These are phyloP conservation scores for Morinoia aosen DNA, from an alignment of 2,888 invertebrate genomes.

Conservation along the genomic window DNA sequence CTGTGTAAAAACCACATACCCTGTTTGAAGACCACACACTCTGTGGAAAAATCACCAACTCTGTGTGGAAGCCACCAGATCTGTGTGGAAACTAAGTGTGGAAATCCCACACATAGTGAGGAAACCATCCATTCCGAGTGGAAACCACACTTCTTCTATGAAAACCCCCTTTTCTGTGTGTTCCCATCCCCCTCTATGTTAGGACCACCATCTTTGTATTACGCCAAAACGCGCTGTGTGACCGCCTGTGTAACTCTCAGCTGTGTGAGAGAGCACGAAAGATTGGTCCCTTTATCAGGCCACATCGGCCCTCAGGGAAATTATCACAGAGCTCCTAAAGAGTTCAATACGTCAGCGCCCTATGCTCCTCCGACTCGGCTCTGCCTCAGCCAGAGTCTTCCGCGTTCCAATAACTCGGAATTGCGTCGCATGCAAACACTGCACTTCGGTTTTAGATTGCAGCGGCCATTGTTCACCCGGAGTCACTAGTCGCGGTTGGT, in stretches of 20 bases:
- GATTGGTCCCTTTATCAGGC: constrained; percentile 2
- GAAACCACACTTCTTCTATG: too few relatives aligned
- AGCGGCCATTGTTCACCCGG: neutral
- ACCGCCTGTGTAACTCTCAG: neutral
- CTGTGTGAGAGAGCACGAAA: neutral
- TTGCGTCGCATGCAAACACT: neutral
- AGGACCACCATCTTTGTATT: too few relatives aligned
- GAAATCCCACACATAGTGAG: too few relatives aligned
- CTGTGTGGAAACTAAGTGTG: too few relatives aligned
- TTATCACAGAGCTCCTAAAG: neutral
- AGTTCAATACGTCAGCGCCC: neutral
- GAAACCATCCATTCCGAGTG: too few relatives aligned
- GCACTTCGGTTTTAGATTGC: neutral
- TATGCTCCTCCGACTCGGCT: neutral
- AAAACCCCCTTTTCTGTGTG: too few relatives aligned
- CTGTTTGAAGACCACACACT: neutral
- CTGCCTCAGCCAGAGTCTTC: neutral
- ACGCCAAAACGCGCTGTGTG: neutral
- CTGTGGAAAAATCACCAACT: neutral
- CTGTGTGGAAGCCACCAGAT: too few relatives aligned
- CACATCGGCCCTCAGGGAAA: neutral
- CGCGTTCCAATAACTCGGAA: neutral
- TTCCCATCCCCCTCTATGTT: too few relatives aligned
- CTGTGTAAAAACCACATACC: neutral
- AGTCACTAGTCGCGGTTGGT: neutral